These are phyloP conservation scores for Cyprinodon diabolis DNA, from an alignment of 2,797 vertebrate genomes.

Conservation along the genomic window DNA sequence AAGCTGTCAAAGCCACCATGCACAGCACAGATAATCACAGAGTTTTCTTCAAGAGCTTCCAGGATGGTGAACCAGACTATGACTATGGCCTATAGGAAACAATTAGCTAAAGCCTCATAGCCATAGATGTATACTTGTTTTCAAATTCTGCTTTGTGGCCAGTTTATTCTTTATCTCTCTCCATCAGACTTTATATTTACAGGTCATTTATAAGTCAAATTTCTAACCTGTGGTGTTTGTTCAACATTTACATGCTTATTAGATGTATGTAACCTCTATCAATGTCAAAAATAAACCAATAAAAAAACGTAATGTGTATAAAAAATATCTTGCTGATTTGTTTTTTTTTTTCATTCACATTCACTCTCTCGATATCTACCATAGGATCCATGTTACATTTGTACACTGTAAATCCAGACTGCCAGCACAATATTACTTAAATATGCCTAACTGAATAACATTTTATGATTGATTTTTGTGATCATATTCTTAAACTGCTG, in stretches of 20 bases:
- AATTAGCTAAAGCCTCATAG: constrained; percentile 13
- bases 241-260: not conserved
- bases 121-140: not conserved
- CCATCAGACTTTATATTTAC: not conserved
- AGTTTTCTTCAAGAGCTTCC: constrained; percentile 79
- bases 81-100: constrained; percentile 84
- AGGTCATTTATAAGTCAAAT: not conserved
- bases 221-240: not conserved
- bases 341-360: not conserved
- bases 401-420: not conserved
- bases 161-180: not conserved
- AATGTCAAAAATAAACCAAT: not conserved
- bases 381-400: not conserved
- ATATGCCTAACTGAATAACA: not conserved
- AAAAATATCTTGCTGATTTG: not conserved
- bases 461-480: not conserved
- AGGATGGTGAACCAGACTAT: constrained; percentile 81
- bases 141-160: not conserved
- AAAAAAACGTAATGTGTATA: not conserved
- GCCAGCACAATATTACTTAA: not conserved
- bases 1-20: constrained; percentile 81
- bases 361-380: not conserved
- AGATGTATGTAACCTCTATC: not conserved
- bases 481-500: not conserved
- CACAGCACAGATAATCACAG: constrained; percentile 69